phyloP scores from a whole-genome alignment of 1,140 invertebrate species.

The Eupeodes corollae region DNA sequence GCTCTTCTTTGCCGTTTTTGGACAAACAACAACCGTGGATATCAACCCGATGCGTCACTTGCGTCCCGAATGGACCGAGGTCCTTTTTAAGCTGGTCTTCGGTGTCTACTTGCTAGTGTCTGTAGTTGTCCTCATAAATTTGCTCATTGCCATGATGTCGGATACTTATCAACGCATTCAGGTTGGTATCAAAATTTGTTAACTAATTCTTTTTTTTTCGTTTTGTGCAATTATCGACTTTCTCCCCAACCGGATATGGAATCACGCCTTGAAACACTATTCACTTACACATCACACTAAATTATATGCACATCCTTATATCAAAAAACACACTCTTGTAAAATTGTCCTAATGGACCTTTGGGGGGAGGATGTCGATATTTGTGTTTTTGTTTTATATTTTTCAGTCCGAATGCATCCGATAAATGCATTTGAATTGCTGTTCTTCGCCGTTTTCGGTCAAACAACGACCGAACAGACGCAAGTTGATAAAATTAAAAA shows the following conservation, averaged over 20 bases:
- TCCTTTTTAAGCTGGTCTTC: slow-evolving; percentile 77
- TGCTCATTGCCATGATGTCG: slow-evolving; percentile 99
- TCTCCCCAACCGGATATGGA: not conserved
- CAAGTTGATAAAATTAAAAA: slow-evolving; percentile 42
- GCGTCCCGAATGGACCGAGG: slow-evolving; percentile 62
- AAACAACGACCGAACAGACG: slow-evolving; percentile 78
- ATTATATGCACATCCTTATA: not conserved
- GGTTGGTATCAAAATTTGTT: slow-evolving; percentile 41
- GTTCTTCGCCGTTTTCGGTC: slow-evolving; percentile 97
- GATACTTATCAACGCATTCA: slow-evolving; percentile 98
- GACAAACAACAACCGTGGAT: slow-evolving; percentile 81
- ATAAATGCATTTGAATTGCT: slow-evolving; percentile 89
- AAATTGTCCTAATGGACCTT: not conserved
- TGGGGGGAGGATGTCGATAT: slow-evolving; percentile 8
- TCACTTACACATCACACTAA: not conserved
- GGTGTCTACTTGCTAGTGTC: slow-evolving; percentile 96
- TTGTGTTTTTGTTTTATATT: slow-evolving; percentile 19
- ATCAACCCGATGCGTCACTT: slow-evolving; percentile 55
- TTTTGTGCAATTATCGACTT: slow-evolving; percentile 2
- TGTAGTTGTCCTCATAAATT: slow-evolving; percentile 93
- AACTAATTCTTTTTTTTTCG: slow-evolving; percentile 21
- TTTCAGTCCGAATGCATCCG: slow-evolving; percentile 78
- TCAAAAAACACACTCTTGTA: not conserved
- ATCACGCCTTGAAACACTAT: not conserved
- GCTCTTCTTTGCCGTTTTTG: slow-evolving; percentile 96